phyloP scores from a whole-genome alignment of 2,797 vertebrate species.

The Sparidentex hasta region DNA sequence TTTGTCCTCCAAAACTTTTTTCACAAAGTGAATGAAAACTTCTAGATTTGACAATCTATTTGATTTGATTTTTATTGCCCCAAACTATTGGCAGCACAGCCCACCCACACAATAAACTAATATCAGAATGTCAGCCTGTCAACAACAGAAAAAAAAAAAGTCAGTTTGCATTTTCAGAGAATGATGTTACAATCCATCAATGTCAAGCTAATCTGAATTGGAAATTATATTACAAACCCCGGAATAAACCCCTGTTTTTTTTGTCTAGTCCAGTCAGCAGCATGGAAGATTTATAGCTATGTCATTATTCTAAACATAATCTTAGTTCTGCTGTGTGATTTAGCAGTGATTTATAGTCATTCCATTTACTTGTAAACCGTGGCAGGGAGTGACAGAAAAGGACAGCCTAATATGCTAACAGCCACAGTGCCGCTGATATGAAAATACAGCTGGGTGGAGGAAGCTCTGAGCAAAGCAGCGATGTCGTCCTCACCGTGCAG shows the following conservation, averaged over 20 bases:
- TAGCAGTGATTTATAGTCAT: conserved; percentile 83
- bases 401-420: conserved; percentile 72
- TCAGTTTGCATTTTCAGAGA: conserved; percentile 77
- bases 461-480: conserved; percentile 36
- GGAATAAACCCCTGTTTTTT: conserved; percentile 74
- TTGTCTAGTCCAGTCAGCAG: conserved; percentile 76
- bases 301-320: conserved; percentile 85
- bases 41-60: conserved; percentile 59
- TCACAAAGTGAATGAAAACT: conserved; percentile 52
- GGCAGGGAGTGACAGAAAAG: conserved; percentile 67
- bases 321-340: conserved; percentile 77
- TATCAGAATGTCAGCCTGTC: conserved; percentile 72
- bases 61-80: conserved; percentile 56
- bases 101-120: conserved; percentile 70
- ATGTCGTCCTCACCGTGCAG: conserved; percentile 53
- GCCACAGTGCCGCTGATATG: conserved; percentile 61
- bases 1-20: conserved; percentile 52
- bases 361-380: conserved; percentile 77
- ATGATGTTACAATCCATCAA: conserved; percentile 83
- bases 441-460: conserved; percentile 50
- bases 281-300: conserved; percentile 81
- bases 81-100: conserved; percentile 51
- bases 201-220: conserved; percentile 81
- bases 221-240: conserved; percentile 75
- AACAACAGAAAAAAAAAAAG: conserved; percentile 59